A percentile compares a stretch with the other conserved stretches of the same genome.
phyloP scores from a whole-genome alignment of 1,140 invertebrate species.

The Drosophila funebris region DNA sequence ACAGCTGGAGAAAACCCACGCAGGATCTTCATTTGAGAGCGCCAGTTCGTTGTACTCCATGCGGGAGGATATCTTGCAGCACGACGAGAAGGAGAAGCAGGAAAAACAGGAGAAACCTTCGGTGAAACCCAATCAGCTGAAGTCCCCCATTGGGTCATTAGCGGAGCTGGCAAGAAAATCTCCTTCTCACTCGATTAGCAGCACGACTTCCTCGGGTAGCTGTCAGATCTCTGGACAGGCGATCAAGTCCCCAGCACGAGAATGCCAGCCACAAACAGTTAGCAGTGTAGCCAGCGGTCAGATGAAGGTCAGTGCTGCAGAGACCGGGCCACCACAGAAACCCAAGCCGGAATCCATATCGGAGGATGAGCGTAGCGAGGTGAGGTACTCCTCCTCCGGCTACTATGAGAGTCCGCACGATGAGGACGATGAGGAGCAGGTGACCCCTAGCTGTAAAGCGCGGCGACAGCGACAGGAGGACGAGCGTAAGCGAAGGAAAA shows the following conservation, averaged over 20 bases:
- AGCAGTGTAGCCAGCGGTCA: conserved; percentile 32
- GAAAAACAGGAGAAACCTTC: conserved; percentile 7
- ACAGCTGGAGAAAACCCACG: conserved; percentile 86
- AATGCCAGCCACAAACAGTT: conserved; percentile 62
- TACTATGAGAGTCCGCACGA: conserved; percentile 92
- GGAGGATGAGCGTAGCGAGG: conserved; percentile 88
- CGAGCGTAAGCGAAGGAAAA: conserved; percentile 78
- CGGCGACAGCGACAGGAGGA: conserved; percentile 75
- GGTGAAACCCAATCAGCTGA: conserved; percentile 17
- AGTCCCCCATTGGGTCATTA: conserved; percentile 60
- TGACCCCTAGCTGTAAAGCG: conserved; percentile 42
- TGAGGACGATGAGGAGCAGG: conserved; percentile 84
- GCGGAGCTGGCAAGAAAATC: conserved; percentile 72
- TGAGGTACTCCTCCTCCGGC: conserved; percentile 90
- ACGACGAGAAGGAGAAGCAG: conserved; percentile 64
- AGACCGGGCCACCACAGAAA: conserved; percentile 15
- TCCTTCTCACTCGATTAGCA: conserved; percentile 85
- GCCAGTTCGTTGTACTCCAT: conserved; percentile 91
- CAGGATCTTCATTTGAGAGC: conserved; percentile 92
- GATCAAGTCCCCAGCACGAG: conserved; percentile 66
- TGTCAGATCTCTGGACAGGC: conserved; percentile 86
- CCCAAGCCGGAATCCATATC: conserved; percentile 85
- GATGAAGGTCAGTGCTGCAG: conserved; percentile 45
- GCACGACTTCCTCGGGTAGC: conserved; percentile 87
- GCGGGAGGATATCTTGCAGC: conserved; percentile 86